These are phyloP conservation scores for Hippopotamyrus pictus DNA, from an alignment of 2,797 vertebrate genomes.

Conservation along the genomic window DNA sequence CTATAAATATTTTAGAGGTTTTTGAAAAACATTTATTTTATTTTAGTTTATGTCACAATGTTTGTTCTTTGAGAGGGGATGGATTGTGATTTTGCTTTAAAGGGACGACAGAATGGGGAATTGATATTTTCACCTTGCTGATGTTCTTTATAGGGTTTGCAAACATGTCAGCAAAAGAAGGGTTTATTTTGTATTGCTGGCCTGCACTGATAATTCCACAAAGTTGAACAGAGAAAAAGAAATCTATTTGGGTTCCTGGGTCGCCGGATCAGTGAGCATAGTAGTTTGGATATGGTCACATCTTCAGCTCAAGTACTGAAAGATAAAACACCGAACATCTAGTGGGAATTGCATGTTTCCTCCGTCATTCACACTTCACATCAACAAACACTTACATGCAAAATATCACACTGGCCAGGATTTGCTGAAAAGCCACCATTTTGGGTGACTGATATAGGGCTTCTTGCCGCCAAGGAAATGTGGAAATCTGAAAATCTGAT, in stretches of 20 bases:
- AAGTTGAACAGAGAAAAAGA: not conserved
- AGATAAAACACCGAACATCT: not conserved
- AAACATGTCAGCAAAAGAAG: not conserved
- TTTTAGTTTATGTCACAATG: not conserved
- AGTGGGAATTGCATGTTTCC: not conserved
- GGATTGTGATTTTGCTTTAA: not conserved
- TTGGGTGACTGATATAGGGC: not conserved
- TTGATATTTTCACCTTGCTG: not conserved
- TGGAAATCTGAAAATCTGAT: not conserved
- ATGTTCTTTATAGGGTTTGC: conserved; percentile 6
- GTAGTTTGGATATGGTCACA: not conserved
- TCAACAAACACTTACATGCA: not conserved
- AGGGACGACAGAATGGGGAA: not conserved
- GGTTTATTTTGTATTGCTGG: conserved; percentile 1
- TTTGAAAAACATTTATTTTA: not conserved
- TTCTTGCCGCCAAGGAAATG: not conserved
- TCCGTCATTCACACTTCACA: not conserved
- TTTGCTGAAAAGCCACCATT: not conserved
- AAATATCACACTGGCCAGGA: not conserved
- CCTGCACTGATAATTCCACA: not conserved
- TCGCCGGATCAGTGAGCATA: not conserved
- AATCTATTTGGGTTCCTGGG: not conserved
- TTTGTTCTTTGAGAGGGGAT: not conserved
- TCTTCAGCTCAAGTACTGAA: not conserved
- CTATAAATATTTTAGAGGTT: not conserved